phyloP scores from a whole-genome alignment of 2,113 vertebrate species.

The Grallaria varia region DNA sequence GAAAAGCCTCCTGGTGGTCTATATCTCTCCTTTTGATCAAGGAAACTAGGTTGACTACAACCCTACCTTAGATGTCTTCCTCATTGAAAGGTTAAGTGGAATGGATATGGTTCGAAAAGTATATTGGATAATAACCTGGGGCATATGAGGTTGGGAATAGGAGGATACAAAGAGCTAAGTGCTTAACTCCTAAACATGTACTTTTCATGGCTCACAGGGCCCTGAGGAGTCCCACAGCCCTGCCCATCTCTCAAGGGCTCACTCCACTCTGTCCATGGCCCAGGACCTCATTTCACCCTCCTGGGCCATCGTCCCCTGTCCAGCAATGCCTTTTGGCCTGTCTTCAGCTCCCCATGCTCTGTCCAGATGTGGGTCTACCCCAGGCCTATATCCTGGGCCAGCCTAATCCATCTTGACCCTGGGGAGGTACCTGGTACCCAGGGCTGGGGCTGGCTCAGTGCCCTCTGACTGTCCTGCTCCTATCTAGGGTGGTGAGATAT shows the following conservation, averaged over 20 bases:
- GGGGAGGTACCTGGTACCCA: accelerated
- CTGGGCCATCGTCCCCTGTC: accelerated
- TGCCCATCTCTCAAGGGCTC: accelerated
- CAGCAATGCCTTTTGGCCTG: background rate
- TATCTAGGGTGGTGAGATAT: accelerated
- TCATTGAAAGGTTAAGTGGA: background rate
- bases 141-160: background rate
- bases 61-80: background rate
- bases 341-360: background rate
- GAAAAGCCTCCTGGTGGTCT: background rate
- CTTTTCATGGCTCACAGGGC: background rate
- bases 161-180: background rate
- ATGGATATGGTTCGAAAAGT: background rate
- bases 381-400: no score
- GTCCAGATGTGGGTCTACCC: accelerated
- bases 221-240: background rate
- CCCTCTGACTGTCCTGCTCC: accelerated
- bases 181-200: background rate
- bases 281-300: accelerated
- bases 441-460: accelerated
- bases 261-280: accelerated
- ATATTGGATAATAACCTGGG: background rate
- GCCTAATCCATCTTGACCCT: accelerated
- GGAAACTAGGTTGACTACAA: background rate
- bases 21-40: background rate